Base-by-base conservation (phyloP, 2,797 vertebrate genomes). In the Lutra lutra region DNA sequence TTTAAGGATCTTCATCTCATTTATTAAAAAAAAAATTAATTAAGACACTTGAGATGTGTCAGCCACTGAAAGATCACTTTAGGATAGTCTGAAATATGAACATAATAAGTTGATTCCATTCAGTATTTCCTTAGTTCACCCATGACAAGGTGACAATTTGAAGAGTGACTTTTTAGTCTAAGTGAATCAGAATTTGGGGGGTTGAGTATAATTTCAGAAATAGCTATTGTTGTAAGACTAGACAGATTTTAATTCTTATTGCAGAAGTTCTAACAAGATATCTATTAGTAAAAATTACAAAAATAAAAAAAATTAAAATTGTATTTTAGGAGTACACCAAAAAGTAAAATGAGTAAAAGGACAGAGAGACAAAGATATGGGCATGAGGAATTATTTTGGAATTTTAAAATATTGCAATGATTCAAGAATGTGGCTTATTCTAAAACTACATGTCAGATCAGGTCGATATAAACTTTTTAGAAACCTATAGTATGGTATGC, bases 41-140 rank as follows among this genome's bases (percentile, higher is more conserved):
- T 85, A 89, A 23, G 77, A 70, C 77, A 94, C 86, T 87, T 56
- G 83, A 97, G 94, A 87, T 84, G 15, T 94, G 94, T 97, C 96
- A 97, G 9, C 91, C 95, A 25, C 91, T 97, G 97, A 84, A 98
- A 89, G 95, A 97, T 98, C 96, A 98, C 56, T 97, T 75, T 96
- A 89, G 87, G 95, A 89, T 58, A 98, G 51, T 95, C 93, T 97
- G 86, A 80, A 95, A n/a, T 38, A 60, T 97, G 94, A 97, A 96
- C 95, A 72, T 96, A 97, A 98, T 95, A 23, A 96, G 84, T 60
- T 77, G 73, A 95, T 89, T 98, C 95, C 95, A 95, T 92, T 2
- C 0, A 2, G 32, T 66, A 79, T 90, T 77, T 66, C 90, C 77
- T 89, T 96, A 97, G 85, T 97, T 58, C 86, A 92, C 77, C 75